Base-by-base conservation (phyloP, 1,140 invertebrate species). In the Caerostris extrusa region DNA sequence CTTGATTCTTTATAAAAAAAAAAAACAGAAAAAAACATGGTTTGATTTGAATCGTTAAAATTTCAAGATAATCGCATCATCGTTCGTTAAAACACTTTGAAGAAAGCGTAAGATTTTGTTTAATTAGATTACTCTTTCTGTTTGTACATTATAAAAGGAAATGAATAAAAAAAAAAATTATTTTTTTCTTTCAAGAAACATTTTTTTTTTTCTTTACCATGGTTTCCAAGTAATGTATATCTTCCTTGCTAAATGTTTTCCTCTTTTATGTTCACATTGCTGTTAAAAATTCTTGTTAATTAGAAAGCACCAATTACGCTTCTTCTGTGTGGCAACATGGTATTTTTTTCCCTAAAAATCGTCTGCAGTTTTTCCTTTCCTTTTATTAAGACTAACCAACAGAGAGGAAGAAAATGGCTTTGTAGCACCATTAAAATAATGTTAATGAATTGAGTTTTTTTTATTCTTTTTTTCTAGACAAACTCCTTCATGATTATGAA, bases 251-350 rank as follows among this genome's bases (percentile, higher is more conserved):
- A 55, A 85, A 92, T 92, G 82, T 57, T 60, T 61, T 92, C 64
- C 56, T 61, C 71, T 85, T 85, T 61, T 85, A 56, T 60, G 53
- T 85, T 64, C 60, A 56, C 55, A 14, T 61, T 61, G 34, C 82
- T 53, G 53, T 67, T 82, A 92, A 92, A 83, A 92, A 60, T 64
- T 85, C 82, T 92, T 85, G 81, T 67, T 92, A 92, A 92, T 92
- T 83, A 92, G 90, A 85, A 67, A 92, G 90, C 53, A 64, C 60
- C 90, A 92, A 64, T 92, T 92, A 91, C 6, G 61, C 82, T 92
- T 60, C n/a, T 92, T 85, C 81, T 56, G 5, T 90, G 89, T 90
- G 89, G 89, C 81, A 92, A 92, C 60, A 85, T 55, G 34, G 7
- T 4, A 34, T 82, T 85, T 85, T 92, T 92, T 19, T 56, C 34